Evolutionary conservation across 2,797 vertebrate species (phyloP).

Genomic region (Rhinophrynus dorsalis): DNA sequence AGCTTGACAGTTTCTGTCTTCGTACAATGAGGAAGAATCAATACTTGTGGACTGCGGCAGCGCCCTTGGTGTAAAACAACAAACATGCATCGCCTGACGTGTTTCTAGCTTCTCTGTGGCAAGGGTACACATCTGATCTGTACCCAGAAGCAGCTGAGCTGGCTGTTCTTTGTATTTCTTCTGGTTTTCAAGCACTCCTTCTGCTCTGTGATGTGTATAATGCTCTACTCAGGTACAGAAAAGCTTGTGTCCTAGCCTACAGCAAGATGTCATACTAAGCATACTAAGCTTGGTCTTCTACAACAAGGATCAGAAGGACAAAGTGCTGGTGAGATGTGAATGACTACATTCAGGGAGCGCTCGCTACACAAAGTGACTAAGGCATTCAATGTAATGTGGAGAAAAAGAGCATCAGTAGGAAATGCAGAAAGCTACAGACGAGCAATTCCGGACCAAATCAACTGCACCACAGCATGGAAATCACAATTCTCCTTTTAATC

Average conservation of each 20-base stretch:
- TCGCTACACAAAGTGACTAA: conserved; percentile 59
- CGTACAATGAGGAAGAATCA: conserved; percentile 96
- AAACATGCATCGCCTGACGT: conserved; percentile 84
- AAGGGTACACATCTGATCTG: conserved; percentile 80
- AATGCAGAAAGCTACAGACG: too few relatives aligned
- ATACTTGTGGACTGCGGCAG: conserved; percentile 97
- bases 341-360: conserved; percentile 67
- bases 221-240: conserved; percentile 75
- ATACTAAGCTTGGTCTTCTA: conserved; percentile 62
- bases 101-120: conserved; percentile 81
- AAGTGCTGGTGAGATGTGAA: conserved; percentile 73
- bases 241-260: conserved; percentile 71
- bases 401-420: conserved; percentile 57
- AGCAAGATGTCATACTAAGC: conserved; percentile 79
- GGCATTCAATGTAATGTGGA: conserved; percentile 39
- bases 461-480: too few relatives aligned
- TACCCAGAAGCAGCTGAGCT: conserved; percentile 76
- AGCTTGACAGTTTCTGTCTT: conserved; percentile 97
- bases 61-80: conserved; percentile 97
- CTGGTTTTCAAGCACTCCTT: conserved; percentile 51
- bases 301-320: conserved; percentile 79
- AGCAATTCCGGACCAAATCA: too few relatives aligned
- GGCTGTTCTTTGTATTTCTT: conserved; percentile 67
- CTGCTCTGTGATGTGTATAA: conserved; percentile 72
- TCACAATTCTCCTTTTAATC: too few relatives aligned